Evolutionary conservation across 2,113 vertebrate species (phyloP), one percentile per base, ranked within the genome.

Genomic region (Neodontobutis hainanensis): DNA sequence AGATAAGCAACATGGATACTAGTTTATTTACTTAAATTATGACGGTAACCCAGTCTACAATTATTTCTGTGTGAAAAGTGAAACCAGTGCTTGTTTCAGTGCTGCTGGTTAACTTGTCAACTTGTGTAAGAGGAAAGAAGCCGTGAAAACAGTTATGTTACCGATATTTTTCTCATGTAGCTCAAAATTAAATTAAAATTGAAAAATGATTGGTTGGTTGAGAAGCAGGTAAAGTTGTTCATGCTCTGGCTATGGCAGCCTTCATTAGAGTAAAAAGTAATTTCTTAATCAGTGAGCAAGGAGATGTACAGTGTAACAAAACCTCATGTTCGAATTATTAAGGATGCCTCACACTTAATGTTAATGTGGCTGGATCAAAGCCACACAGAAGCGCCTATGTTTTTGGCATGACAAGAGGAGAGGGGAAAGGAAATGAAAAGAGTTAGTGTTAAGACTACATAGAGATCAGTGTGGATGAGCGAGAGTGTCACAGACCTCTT

Each of bases 401-500:
- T 52, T 11, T 40, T 35, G 27, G 16, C 50, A 40, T 61, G 35
- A 52, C 49, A 46, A 61, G 15, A 16, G 45, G 61, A 49, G 48
- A 46, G 49, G 65, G 12, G 1, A 44, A n/a, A 50, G 63, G 57
- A 65, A 77, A 70, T 79, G 69, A 87, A 80, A 79, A 62, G 70
- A 72, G 57, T 48, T 16, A 80, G 71, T 86, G 81, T 85, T 77
- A 5, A 73, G 8, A 42, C 46, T 57, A 67, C 51, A 56, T 40
- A 73, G 70, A 65, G 68, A 79, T 48, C 70, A 83, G 83, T 61
- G 68, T 70, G 51, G 40, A 55, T n/a, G 66, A 75, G 61, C 19
- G 66, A 73, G 65, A 42, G 65, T 46, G 76, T 4, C 57, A 78
- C 68, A 19, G 72, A 85, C 73, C 83, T 76, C 77, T 77, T 81